phyloP scores from a whole-genome alignment of 2,888 invertebrate genomes.

The Lycocerus yunnanus region DNA sequence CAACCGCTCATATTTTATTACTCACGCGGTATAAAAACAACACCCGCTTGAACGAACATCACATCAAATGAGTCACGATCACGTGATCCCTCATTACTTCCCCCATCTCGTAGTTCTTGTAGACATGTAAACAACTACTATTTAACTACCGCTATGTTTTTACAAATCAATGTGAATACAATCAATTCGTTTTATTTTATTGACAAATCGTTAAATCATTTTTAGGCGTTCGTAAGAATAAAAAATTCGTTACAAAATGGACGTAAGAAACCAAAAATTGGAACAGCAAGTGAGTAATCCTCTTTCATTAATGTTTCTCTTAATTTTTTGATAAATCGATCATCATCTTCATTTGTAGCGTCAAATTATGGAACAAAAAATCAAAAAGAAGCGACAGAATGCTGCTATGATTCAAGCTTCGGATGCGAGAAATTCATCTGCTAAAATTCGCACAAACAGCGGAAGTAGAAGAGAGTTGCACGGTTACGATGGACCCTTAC shows the following conservation, averaged over 20 bases:
- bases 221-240: background rate
- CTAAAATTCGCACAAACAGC: slow-evolving; percentile 69
- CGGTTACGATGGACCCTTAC: slow-evolving; percentile 86
- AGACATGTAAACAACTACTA: slow-evolving; percentile 26
- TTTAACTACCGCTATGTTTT: slow-evolving; percentile 25
- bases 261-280: slow-evolving; percentile 76
- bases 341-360: slow-evolving; percentile 60
- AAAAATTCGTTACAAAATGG: slow-evolving; percentile 42
- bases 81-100: slow-evolving; percentile 12
- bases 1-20: background rate
- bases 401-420: slow-evolving; percentile 88
- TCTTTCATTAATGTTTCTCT: too few relatives aligned
- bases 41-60: background rate
- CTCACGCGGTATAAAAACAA: background rate
- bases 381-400: slow-evolving; percentile 83
- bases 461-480: slow-evolving; percentile 71
- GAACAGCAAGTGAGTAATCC: slow-evolving; percentile 87
- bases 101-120: slow-evolving; percentile 1
- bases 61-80: slow-evolving; percentile 11
- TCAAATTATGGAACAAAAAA: slow-evolving; percentile 86
- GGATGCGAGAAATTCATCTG: slow-evolving; percentile 73
- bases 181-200: slow-evolving; percentile 24
- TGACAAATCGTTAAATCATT: slow-evolving; percentile 9
- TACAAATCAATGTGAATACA: slow-evolving; percentile 14
- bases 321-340: slow-evolving; percentile 29